Base-by-base conservation (phyloP, 2,888 invertebrate genomes). In the Ashinkailepas kermadecensis region DNA sequence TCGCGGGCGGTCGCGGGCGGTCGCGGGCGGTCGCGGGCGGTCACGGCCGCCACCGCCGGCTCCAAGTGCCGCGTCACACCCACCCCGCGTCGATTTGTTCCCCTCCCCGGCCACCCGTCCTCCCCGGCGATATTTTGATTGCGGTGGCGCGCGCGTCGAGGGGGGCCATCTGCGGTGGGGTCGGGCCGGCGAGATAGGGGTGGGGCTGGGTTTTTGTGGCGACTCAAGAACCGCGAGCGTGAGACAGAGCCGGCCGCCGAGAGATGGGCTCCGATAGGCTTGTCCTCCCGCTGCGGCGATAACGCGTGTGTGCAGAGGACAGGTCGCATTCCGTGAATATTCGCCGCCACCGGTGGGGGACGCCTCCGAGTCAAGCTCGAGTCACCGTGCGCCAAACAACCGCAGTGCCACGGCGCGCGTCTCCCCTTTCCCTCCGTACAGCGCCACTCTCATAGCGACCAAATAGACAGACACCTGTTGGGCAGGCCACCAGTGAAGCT, bases 71-170 rank as follows among this genome's bases (percentile, higher is more conserved):
- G 15, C 12, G 39, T 39, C 70, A 39, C 70, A 15, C 56, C 21
- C 21, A 3, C 10, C 21, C 74, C 54, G 21, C 15, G 13, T 70
- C 54, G 25, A 70, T 70, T 70, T 70, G 70, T 54, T 18, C 70
- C 1, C 15, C 39, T 10, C 70, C 39, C 18, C 18, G 70, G 59
- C 59, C 59, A 7, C 59, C 59, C 12, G 12, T 11, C 59, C 59
- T 11, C 59, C 54, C 56, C 18, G 67, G 67, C 74, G 74, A 74
- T 74, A 74, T 74, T 74, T 74, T 74, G 74, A 74, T 74, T 74
- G 74, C 56, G 74, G 74, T 54, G 54, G 74, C 21, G 70, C 74
- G 74, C 56, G 74, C 74, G 21, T 21, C 74, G 9, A 21, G 54
- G 74, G 74, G 74, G 70, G 39, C 15, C 15, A 13, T 10, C 23